Conservation (phyloP, 1,140 invertebrate species). For the Nephila pilipes region DNA sequence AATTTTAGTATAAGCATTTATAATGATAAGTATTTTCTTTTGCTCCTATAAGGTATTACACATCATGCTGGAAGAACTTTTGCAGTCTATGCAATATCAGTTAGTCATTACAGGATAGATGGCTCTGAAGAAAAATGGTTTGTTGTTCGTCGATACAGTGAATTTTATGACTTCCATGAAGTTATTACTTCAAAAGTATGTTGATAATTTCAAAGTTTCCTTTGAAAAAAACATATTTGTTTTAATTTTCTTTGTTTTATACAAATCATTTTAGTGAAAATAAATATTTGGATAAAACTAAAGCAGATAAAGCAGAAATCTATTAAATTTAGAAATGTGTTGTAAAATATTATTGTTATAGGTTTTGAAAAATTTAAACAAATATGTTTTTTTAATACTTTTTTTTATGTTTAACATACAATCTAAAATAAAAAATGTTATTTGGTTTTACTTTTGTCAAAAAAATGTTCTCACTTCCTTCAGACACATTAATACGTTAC, state of each 20-base stretch:
- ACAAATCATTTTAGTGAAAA: no score
- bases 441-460: no score
- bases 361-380: no score
- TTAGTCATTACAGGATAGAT: conserved; percentile 84
- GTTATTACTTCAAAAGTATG: conserved; percentile 84
- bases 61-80: conserved; percentile 90
- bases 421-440: no score
- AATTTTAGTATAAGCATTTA: not conserved
- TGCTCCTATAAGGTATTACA: conserved; percentile 84
- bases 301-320: no score
- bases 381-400: no score
- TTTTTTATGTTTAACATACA: no score
- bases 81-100: conserved; percentile 94
- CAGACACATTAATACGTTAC: no score
- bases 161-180: conserved; percentile 93
- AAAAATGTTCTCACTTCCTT: no score
- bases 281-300: no score
- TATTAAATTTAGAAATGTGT: no score
- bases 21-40: not conserved
- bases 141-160: conserved; percentile 88
- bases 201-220: conserved; percentile 82
- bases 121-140: conserved; percentile 86
- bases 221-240: not conserved
- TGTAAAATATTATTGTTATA: no score
- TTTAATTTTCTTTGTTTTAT: not conserved